These are phyloP conservation scores for Archocentrus centrarchus DNA, from an alignment of 2,113 vertebrate species.

Conservation along the genomic window DNA sequence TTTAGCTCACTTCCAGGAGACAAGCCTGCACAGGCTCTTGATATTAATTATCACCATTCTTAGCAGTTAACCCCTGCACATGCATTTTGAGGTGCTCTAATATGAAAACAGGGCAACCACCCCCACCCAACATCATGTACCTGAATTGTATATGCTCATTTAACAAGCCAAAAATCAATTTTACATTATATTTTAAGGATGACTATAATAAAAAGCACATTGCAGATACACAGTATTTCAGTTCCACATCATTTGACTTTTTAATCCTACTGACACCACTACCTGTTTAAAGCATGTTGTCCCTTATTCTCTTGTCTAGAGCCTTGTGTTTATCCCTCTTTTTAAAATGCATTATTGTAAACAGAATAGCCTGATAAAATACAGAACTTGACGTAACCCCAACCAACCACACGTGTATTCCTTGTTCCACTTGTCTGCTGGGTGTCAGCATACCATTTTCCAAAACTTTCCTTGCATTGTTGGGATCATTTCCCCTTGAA, in stretches of 20 bases:
- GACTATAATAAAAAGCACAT: neutral
- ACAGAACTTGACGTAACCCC: neutral
- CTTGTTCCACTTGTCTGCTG: neutral
- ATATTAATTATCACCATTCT: conserved; percentile 1
- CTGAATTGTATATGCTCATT: neutral
- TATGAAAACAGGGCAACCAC: neutral
- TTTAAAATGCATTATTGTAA: too few species aligned
- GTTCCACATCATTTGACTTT: too few species aligned
- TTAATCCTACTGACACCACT: too few species aligned
- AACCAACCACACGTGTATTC: neutral
- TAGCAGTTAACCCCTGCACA: neutral
- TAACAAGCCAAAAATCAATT: neutral
- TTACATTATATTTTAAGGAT: neutral
- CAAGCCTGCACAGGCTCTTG: too few species aligned
- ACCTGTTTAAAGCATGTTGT: neutral
- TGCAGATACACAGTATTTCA: neutral
- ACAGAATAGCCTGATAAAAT: too few species aligned
- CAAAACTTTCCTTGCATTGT: neutral
- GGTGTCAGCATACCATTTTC: neutral
- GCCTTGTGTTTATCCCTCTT: neutral
- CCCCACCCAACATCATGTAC: too few species aligned
- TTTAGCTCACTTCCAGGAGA: too few species aligned
- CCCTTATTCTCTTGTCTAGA: neutral
- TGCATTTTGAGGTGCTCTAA: neutral
- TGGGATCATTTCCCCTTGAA: neutral